phyloP scores from a whole-genome alignment of 2,797 vertebrate genomes.

The Pterois miles region DNA sequence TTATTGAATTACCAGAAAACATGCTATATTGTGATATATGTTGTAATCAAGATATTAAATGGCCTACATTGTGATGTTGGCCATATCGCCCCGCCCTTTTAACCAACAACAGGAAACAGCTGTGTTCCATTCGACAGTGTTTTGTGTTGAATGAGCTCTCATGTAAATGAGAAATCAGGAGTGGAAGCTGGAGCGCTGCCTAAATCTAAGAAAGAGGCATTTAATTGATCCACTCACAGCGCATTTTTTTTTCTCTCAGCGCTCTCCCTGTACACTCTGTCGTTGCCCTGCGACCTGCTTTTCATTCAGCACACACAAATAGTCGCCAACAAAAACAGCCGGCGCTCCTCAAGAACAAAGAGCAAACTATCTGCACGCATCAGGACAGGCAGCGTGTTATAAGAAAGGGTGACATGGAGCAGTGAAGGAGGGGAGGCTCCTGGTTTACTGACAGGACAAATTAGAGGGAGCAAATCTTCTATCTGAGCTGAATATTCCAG shows the following conservation, averaged over 20 bases:
- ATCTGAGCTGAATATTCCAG: conserved; percentile 70
- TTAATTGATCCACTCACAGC: conserved; percentile 19
- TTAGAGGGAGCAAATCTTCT: conserved; percentile 70
- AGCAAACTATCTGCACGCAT: conserved; percentile 47
- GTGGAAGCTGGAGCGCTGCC: conserved; percentile 15
- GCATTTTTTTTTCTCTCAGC: not conserved
- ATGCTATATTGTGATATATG: too few relatives aligned
- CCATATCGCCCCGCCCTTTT: too few relatives aligned
- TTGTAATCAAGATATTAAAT: too few relatives aligned
- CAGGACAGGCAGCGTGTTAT: conserved; percentile 14
- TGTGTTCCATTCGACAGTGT: not conserved
- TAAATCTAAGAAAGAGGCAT: conserved; percentile 10
- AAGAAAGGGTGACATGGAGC: conserved; percentile 41
- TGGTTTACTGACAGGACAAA: conserved; percentile 74
- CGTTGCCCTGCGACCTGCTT: conserved; percentile 34
- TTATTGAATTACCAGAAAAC: too few relatives aligned
- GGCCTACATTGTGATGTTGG: too few relatives aligned
- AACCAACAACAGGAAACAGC: not conserved
- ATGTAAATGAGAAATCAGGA: not conserved
- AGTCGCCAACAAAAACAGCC: conserved; percentile 34
- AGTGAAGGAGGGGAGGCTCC: conserved; percentile 37
- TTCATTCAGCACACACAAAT: conserved; percentile 35
- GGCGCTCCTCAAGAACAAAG: conserved; percentile 50
- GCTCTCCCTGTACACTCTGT: not conserved
- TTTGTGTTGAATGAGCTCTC: not conserved